Evolutionary conservation across 2,797 vertebrate genomes (phyloP).

Genomic region (Channa striata): DNA sequence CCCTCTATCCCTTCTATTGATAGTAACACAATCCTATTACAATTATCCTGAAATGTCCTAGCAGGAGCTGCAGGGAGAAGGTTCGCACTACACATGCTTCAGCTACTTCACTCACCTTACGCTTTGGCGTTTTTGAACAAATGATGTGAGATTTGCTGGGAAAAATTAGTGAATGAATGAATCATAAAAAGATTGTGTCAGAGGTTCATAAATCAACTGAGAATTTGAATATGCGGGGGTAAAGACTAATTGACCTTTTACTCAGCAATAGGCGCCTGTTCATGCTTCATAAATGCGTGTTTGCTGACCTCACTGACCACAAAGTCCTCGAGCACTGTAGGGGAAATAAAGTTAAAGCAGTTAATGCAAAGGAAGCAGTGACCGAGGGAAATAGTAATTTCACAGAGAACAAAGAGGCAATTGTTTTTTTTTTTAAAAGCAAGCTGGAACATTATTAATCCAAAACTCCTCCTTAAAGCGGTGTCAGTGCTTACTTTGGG

Average conservation of each 20-base stretch:
- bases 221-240: not conserved
- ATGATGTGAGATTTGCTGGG: not conserved
- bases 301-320: no score
- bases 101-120: constrained; percentile 4
- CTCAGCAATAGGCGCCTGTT: not conserved
- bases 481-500: no score
- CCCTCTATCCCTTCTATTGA: constrained; percentile 86
- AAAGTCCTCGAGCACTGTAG: no score
- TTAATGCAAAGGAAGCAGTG: no score
- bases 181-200: not conserved
- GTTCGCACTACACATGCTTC: constrained; percentile 52
- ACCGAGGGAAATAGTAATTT: no score
- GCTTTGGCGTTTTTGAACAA: constrained; percentile 3
- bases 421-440: no score
- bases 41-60: constrained; percentile 89
- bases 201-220: not conserved
- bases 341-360: no score
- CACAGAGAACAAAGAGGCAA: no score
- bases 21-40: constrained; percentile 90
- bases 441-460: no score
- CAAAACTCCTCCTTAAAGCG: no score
- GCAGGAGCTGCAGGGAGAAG: constrained; percentile 67
- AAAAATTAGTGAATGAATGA: not conserved
- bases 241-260: constrained; percentile 2
- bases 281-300: no score